Evolutionary conservation across 1,140 invertebrate genomes (phyloP), one percentile per base, ranked within the genome.

Genomic region (Wiebesia pumilae): DNA sequence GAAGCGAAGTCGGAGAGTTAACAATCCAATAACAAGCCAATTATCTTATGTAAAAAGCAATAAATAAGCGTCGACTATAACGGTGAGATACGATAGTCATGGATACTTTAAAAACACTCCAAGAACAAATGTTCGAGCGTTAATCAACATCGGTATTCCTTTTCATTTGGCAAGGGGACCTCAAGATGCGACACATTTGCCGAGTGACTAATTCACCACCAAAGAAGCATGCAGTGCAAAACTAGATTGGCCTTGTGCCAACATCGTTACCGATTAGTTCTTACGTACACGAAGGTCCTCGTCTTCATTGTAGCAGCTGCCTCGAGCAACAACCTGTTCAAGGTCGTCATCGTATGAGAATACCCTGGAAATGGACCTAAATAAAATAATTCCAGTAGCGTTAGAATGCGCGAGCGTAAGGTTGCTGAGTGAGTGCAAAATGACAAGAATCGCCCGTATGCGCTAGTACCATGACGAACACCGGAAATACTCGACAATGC

Each of bases 71-170:
- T 0, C 40, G 33, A 14, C 4, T 54, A 38, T 43, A 69, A 78
- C 27, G 71, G 30, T 65, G 24, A 69, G n/a, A 1, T n/a, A 19
- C 58, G 81, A 71, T 33, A 27, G 62, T 2, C 3, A 16, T 19
- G 38, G 2, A 35, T 51, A 9, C 38, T 75, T 6, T 6, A 19
- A 19, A n/a, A 78, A n/a, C 75, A n/a, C 40, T 33, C 3, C 21
- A 19, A 75, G 40, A 75, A 38, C 16, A 75, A 75, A 47, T 19
- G 47, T 19, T 19, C 43, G n/a, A 54, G 62, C 33, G 65, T 73
- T 85, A 81, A 85, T 86, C 79, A 67, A 30, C 84, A 81, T 85
- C 78, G 51, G 14, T 35, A 81, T 86, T 86, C 84, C 84, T 81
- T 73, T 86, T 65, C 65, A 21, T 75, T 86, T 62, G 75, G 77